Evolutionary conservation across 1,140 invertebrate species (phyloP), one percentile per base, ranked within the genome.

Genomic region (Teleogryllus occipitalis): DNA sequence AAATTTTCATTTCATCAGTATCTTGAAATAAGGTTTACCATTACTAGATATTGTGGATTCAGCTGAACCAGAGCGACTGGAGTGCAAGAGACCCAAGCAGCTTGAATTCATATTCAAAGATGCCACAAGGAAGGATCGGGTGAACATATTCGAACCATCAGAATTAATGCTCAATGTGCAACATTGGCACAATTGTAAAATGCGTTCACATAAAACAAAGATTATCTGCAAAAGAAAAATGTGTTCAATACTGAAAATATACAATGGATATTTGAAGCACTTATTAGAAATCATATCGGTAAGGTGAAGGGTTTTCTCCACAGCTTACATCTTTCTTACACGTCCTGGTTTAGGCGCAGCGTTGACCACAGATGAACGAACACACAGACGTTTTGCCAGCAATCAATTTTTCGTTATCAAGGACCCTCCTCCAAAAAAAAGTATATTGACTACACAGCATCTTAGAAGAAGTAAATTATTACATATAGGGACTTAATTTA

Each of bases 161-260:
- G 87, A 87, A 73, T 85, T 83, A 39, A 87, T 86, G 79, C 86
- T 87, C 75, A 88, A 86, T 15, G 88, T 87, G 14, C 87, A 87
- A 83, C 90, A 90, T 8, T 90, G 89, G 82, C 92, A 93, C 0
- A 94, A 84, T 82, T 90, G 89, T 3, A 96, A 87, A 21, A 95
- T 89, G 76, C 93, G 88, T 84, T 95, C 93, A 83, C 94, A 95
- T 76, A 94, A 87, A 49, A 89, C 88, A 84, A 93, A 94, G 18
- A 96, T 84, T 78, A 95, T 90, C 93, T 95, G 85, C 22, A 86
- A 88, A 81, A 79, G 5, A 47, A 49, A 81, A 76, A n/a, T 74
- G 65, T 77, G 54, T 78, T 27, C 14, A 22, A 8, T 75, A 39
- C 27, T 39, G 27, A 39, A 39, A 39, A 39, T 39, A 39, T 5